Base-by-base conservation (phyloP, 2,113 vertebrate species). In the Sorex araneus region DNA sequence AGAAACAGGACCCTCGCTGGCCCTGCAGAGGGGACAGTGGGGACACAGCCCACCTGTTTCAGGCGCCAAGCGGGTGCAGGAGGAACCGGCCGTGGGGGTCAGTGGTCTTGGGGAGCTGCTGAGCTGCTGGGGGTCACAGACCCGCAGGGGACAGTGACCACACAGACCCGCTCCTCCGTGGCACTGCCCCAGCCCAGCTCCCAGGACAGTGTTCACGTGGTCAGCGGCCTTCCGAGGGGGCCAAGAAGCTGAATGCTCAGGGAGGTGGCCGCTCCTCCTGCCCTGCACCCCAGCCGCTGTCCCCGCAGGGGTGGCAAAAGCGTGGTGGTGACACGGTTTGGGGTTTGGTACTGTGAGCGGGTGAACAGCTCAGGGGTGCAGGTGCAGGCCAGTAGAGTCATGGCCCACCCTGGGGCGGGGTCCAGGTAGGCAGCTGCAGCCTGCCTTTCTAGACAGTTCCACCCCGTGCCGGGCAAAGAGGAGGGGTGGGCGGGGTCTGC, bases 401-500 rank as follows among this genome's bases (percentile, higher is more conserved):
- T 6, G 27, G 12, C 28, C 43, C 64, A 9, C 32, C 18, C 13
- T 27, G 19, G n/a, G 66, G 27, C 47, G 9, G 47, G 47, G 6
- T 47, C 71, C 10, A 21, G 60, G 32, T 16, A 16, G 82, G 66
- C 8, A 6, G 1, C 71, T 34, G 30, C 5, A 27, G 57, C 57
- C 57, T 8, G 3, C 71, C 3, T 8, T n/a, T 63, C 34, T 32
- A 70, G 34, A 36, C 16, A 12, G 27, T 11, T 27, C 67, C 6
- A 15, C 54, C 69, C 25, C 23, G 12, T 15, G 28, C n/a, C 0
- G 6, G 40, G 34, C 85, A 80, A 32, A 92, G 92, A 89, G 81
- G 92, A 89, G 81, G 79, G 91, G 73, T 85, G 34, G 82, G 86
- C 80, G 15, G 25, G 47, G 21, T 80, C 67, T 92, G 43, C 82